phyloP scores from a whole-genome alignment of 2,888 invertebrate species.

The Apoda limacodes region DNA sequence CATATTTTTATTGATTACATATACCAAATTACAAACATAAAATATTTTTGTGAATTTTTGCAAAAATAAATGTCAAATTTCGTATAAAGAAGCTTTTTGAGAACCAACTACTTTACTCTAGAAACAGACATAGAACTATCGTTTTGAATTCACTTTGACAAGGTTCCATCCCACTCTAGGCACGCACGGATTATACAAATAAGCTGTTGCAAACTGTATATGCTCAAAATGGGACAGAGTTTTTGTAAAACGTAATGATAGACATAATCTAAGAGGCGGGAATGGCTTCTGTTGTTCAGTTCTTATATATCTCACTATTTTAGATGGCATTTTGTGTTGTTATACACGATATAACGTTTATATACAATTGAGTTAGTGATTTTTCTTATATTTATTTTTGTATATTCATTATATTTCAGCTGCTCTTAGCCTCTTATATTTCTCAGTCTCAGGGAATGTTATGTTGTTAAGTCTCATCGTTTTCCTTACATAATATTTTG shows the following conservation, averaged over 20 bases:
- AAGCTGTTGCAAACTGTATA: constrained; percentile 11
- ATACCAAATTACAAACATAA: too few relatives aligned
- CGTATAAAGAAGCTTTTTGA: too few relatives aligned
- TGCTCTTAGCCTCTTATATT: constrained; percentile 58
- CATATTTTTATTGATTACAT: too few relatives aligned
- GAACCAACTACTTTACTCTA: too few relatives aligned
- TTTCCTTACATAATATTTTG: constrained; percentile 59
- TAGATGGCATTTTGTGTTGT: constrained; percentile 30
- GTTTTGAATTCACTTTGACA: too few relatives aligned
- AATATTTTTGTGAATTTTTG: too few relatives aligned
- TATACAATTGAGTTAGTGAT: too few relatives aligned
- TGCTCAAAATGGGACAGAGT: constrained; percentile 34
- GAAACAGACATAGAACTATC: too few relatives aligned
- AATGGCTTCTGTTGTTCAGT: constrained; percentile 32
- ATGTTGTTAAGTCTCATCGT: constrained; percentile 67
- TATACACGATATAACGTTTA: too few relatives aligned
- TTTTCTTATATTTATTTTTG: constrained; percentile 41
- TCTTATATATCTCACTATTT: constrained; percentile 25
- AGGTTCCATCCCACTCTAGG: too few relatives aligned
- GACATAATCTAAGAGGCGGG: constrained; percentile 41
- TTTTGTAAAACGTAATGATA: constrained; percentile 28
- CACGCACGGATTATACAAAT: too few relatives aligned
- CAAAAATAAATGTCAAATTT: too few relatives aligned
- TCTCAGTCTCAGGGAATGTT: constrained; percentile 69
- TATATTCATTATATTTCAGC: constrained; percentile 32